These are phyloP conservation scores for Polyommatus icarus DNA, from an alignment of 2,888 invertebrate species.

Conservation along the genomic window DNA sequence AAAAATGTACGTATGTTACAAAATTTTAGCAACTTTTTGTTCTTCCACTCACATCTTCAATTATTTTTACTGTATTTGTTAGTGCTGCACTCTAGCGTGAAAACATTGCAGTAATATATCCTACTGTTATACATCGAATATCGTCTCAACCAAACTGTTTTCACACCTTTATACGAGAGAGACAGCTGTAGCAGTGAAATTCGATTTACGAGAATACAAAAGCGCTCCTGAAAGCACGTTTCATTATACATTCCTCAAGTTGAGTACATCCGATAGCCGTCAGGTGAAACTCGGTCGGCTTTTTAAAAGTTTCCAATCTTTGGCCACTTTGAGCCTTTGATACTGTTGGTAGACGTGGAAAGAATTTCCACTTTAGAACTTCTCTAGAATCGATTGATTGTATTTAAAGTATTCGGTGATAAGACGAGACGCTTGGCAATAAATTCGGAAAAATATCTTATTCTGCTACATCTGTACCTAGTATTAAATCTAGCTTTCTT, in stretches of 20 bases:
- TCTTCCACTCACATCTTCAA: too few relatives aligned
- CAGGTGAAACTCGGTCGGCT: background rate
- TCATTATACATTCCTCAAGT: conserved; percentile 47
- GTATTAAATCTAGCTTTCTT: background rate
- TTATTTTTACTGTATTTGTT: too few relatives aligned
- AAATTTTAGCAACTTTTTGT: too few relatives aligned
- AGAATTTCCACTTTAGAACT: background rate
- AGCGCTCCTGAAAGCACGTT: conserved; percentile 49
- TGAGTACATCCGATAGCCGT: conserved; percentile 36
- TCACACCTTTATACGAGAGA: too few relatives aligned
- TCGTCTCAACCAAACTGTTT: too few relatives aligned
- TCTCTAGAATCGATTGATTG: background rate
- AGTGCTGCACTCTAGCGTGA: too few relatives aligned
- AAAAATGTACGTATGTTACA: too few relatives aligned
- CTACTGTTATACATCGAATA: too few relatives aligned
- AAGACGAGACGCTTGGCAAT: background rate
- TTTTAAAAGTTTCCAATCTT: conserved; percentile 19
- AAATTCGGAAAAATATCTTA: background rate
- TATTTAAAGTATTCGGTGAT: background rate
- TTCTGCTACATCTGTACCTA: background rate
- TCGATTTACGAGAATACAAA: background rate
- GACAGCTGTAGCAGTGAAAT: background rate
- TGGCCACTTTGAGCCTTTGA: conserved; percentile 1
- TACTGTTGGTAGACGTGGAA: background rate
- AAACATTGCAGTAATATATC: too few relatives aligned